A percentile compares a stretch with the other conserved stretches of the same genome.
These are phyloP conservation scores for Cotesia vestalis DNA, from an alignment of 1,140 invertebrate genomes.

Conservation along the genomic window DNA sequence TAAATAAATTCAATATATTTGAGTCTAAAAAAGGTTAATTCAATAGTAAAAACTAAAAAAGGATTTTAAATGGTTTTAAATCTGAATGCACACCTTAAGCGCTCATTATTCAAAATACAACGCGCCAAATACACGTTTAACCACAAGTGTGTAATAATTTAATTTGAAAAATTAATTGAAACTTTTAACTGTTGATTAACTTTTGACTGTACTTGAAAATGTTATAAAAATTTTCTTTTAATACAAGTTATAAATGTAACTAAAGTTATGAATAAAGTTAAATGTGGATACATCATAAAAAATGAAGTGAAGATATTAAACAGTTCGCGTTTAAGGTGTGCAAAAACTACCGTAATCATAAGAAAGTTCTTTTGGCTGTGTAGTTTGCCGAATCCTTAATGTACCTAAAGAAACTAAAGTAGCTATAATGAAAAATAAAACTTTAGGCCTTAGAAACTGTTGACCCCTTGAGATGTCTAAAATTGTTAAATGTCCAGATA, in stretches of 20 bases:
- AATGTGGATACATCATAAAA: too few species aligned
- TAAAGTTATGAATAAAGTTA: too few species aligned
- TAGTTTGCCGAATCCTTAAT: slow-evolving; percentile 38
- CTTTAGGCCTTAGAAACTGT: slow-evolving; percentile 44
- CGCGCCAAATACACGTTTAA: too few species aligned
- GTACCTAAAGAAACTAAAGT: slow-evolving; percentile 35
- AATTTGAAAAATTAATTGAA: too few species aligned
- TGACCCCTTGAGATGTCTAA: slow-evolving; percentile 47
- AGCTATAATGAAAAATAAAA: slow-evolving; percentile 25
- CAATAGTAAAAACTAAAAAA: slow-evolving; percentile 30
- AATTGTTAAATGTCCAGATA: slow-evolving; percentile 45
- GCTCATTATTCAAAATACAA: too few species aligned
- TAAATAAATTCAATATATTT: slow-evolving; percentile 23
- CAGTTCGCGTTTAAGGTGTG: slow-evolving; percentile 14
- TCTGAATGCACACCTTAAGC: too few species aligned
- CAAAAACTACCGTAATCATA: not conserved
- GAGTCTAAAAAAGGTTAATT: slow-evolving; percentile 13
- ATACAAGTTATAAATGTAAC: too few species aligned
- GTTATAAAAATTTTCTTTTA: too few species aligned
- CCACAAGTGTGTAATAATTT: too few species aligned
- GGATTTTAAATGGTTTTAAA: too few species aligned
- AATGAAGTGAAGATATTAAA: not conserved
- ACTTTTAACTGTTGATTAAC: too few species aligned
- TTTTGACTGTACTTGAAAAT: too few species aligned
- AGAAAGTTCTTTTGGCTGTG: slow-evolving; percentile 25